Conservation (phyloP, 2,888 invertebrate species). For the Lepeophtheirus nordmannii region DNA sequence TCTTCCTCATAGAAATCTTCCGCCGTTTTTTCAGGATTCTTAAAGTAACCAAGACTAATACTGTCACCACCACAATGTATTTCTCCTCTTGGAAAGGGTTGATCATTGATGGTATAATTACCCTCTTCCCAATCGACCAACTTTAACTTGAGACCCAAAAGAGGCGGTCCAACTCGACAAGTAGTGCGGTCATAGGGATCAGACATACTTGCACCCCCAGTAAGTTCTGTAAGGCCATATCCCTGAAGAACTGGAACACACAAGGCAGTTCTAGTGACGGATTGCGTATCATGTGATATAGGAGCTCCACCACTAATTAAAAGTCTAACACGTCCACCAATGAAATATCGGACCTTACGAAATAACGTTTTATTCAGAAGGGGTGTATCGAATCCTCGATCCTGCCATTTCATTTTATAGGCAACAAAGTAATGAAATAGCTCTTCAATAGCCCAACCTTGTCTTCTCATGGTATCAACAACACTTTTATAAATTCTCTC, state of each 20-base stretch:
- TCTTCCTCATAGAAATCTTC: slow-evolving; percentile 73
- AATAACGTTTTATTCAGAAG: slow-evolving; percentile 39
- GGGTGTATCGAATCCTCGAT: slow-evolving; percentile 36
- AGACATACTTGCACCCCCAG: slow-evolving; percentile 58
- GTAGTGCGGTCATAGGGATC: slow-evolving; percentile 36
- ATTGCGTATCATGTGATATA: slow-evolving; percentile 81
- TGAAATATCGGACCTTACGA: slow-evolving; percentile 48
- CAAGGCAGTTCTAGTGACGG: slow-evolving; percentile 76
- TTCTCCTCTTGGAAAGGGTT: slow-evolving; percentile 69
- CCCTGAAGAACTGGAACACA: slow-evolving; percentile 81
- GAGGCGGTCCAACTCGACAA: slow-evolving; percentile 75
- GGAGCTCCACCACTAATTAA: slow-evolving; percentile 91
- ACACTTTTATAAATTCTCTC: slow-evolving; percentile 23
- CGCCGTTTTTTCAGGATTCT: slow-evolving; percentile 64
- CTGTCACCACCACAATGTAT: slow-evolving; percentile 32
- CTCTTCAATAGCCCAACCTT: slow-evolving; percentile 23
- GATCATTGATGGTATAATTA: slow-evolving; percentile 68
- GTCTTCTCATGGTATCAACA: slow-evolving; percentile 23
- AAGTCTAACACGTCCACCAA: slow-evolving; percentile 75
- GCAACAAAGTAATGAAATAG: slow-evolving; percentile 25
- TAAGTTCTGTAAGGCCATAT: slow-evolving; percentile 93
- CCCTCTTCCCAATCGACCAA: slow-evolving; percentile 90
- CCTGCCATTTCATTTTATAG: slow-evolving; percentile 26
- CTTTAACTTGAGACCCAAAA: slow-evolving; percentile 64
- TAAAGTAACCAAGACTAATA: slow-evolving; percentile 88